phyloP scores from a whole-genome alignment of 2,113 vertebrate species.

The Empidonax alnorum region DNA sequence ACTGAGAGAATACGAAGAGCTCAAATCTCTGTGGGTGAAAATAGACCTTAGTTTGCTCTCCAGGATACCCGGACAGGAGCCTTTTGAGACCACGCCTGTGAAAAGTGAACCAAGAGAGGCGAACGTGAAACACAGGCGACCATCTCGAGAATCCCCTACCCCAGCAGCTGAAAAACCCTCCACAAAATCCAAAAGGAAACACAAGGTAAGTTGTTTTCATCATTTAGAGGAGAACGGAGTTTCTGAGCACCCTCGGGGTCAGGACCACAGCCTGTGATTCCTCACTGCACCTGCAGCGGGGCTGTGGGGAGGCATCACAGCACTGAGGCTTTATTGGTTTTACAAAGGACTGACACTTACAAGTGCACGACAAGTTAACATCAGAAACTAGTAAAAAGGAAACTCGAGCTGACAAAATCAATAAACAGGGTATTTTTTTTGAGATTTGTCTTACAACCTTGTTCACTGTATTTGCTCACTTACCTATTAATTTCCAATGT shows the following conservation, averaged over 20 bases:
- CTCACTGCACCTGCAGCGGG: neutral
- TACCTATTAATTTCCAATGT: neutral
- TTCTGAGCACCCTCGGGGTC: neutral
- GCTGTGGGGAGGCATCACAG: neutral
- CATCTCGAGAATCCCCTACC: constrained; percentile 79
- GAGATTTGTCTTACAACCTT: neutral
- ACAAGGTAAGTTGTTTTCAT: constrained; percentile 81
- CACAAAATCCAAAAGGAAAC: constrained; percentile 92
- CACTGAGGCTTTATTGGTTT: neutral
- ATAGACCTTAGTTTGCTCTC: constrained; percentile 88
- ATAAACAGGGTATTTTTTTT: neutral
- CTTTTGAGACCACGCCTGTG: constrained; percentile 62
- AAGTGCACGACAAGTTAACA: neutral
- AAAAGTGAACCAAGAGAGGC: constrained; percentile 79
- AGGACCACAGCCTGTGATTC: neutral
- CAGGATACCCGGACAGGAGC: constrained; percentile 82
- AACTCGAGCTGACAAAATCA: neutral
- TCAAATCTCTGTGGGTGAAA: constrained; percentile 93
- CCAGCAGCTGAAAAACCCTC: constrained; percentile 79
- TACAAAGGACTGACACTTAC: neutral
- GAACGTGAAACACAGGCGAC: constrained; percentile 82
- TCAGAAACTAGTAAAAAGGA: neutral
- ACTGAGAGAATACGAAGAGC: constrained; percentile 83
- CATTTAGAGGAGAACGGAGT: neutral
- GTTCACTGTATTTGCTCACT: neutral